Evolutionary conservation across 2,113 vertebrate species (phyloP).

Genomic region (Malurus cyaneus): DNA sequence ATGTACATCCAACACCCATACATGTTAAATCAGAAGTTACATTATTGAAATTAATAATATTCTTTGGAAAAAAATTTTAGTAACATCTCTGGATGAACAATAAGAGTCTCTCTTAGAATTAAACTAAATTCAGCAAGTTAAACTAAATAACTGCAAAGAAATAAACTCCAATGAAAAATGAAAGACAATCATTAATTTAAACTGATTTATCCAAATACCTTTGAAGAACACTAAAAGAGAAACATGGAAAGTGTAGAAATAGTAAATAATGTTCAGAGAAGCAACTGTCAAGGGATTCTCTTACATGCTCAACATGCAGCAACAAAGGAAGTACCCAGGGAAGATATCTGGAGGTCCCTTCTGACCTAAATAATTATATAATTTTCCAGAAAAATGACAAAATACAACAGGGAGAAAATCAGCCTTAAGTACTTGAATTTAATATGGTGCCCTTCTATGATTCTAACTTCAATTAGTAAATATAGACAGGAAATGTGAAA

Average conservation of each 20-base stretch:
- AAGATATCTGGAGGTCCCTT: not conserved
- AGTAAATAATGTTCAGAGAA: not conserved
- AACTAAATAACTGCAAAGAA: not conserved
- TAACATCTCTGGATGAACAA: not conserved
- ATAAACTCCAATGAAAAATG: not conserved
- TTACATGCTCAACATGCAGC: not conserved
- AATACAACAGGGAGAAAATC: not conserved
- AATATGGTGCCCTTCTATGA: not conserved
- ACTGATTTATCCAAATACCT: not conserved
- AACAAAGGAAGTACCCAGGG: not conserved
- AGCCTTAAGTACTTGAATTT: not conserved
- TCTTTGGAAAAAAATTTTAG: not conserved
- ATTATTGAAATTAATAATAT: not conserved
- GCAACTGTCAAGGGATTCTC: not conserved
- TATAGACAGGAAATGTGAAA: not conserved
- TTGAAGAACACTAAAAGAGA: not conserved
- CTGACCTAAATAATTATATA: not conserved
- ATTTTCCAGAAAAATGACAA: not conserved
- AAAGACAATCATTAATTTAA: not conserved
- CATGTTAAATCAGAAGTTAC: not conserved
- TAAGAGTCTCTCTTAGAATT: not conserved
- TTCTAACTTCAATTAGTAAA: not conserved
- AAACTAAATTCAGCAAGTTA: not conserved
- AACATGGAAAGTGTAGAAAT: not conserved
- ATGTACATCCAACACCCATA: not conserved